phyloP scores from a whole-genome alignment of 2,113 vertebrate genomes.

The Syrmaticus mikado region DNA sequence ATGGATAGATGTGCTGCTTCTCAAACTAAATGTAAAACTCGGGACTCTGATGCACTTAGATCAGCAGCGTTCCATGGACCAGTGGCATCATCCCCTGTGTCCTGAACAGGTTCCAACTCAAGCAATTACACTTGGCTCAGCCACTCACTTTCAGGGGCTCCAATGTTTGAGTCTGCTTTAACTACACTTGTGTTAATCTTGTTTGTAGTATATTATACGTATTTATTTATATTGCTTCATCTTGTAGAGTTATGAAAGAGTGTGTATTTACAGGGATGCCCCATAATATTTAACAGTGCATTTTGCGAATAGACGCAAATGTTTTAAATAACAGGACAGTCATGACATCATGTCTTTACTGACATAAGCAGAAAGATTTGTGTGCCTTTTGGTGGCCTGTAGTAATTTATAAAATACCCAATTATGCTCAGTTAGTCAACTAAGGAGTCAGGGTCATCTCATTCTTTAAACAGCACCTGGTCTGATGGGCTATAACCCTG shows the following conservation, averaged over 20 bases:
- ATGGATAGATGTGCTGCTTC: background rate
- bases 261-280: background rate
- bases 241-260: background rate
- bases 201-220: background rate
- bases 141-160: background rate
- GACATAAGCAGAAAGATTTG: background rate
- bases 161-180: background rate
- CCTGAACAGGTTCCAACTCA: background rate
- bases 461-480: background rate
- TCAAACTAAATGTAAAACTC: background rate
- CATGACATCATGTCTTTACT: background rate
- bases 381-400: background rate
- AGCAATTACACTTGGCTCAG: background rate
- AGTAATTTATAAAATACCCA: background rate
- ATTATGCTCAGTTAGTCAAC: background rate
- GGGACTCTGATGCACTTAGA: background rate
- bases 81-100: background rate
- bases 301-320: background rate
- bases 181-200: background rate
- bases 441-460: background rate
- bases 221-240: background rate
- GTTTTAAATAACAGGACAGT: background rate
- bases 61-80: background rate
- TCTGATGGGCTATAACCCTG: too few species aligned
- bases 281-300: conserved; percentile 23